Evolutionary conservation across 2,113 vertebrate species (phyloP).

Genomic region (Neomonachus schauinslandi): DNA sequence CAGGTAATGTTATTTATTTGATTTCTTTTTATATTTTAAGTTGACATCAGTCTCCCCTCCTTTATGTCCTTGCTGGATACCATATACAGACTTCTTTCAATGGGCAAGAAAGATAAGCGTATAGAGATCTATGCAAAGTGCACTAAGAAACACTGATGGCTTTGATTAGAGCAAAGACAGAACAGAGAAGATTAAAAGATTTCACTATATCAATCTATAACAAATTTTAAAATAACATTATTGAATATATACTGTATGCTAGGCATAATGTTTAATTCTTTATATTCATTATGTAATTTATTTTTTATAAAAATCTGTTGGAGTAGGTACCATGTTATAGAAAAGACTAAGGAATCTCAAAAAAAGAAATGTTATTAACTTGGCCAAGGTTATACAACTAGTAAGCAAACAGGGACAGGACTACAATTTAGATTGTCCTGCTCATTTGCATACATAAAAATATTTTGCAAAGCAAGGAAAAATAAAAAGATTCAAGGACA

Average conservation of each 20-base stretch:
- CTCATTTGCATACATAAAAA: neutral
- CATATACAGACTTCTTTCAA: neutral
- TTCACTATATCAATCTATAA: neutral
- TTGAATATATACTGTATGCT: neutral
- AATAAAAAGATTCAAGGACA: neutral
- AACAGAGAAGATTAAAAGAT: neutral
- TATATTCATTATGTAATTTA: neutral
- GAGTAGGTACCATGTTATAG: neutral
- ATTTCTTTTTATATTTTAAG: constrained; percentile 2
- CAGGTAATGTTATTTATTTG: neutral
- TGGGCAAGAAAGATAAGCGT: neutral
- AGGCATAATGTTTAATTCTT: neutral
- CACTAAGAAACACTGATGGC: neutral
- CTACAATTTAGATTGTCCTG: neutral
- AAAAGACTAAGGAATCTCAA: neutral
- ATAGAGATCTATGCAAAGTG: neutral
- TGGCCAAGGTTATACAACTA: neutral
- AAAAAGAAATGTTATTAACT: neutral
- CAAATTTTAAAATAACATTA: constrained; percentile 17
- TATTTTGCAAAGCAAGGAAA: neutral
- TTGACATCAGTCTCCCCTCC: neutral
- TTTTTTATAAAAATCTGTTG: neutral
- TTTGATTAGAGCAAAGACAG: neutral
- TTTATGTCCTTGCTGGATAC: neutral
- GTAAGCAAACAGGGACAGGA: neutral